Evolutionary conservation across 2,888 invertebrate genomes (phyloP).

Genomic region (Frankliniella fusca): DNA sequence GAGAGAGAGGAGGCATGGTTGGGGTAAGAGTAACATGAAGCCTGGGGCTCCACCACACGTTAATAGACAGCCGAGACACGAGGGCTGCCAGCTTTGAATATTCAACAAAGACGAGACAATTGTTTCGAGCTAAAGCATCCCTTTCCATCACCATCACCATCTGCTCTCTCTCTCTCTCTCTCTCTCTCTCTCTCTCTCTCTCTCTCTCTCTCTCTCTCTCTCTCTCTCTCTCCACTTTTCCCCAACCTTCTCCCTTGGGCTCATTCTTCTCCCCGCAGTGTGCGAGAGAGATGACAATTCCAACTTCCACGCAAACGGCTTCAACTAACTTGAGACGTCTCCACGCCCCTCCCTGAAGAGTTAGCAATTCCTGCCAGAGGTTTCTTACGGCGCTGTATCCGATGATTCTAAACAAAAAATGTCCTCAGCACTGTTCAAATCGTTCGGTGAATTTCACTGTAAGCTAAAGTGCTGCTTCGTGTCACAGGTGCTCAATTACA

Average conservation of each 20-base stretch:
- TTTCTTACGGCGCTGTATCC: no score
- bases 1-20: no score
- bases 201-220: conserved; percentile 1
- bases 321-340: no score
- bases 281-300: no score
- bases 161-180: neutral
- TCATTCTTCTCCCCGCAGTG: neutral
- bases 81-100: neutral
- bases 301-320: no score
- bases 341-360: no score
- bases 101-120: conserved; percentile 18
- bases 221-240: neutral
- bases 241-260: neutral
- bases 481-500: no score
- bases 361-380: no score
- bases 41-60: neutral
- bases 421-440: no score
- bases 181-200: neutral
- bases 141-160: neutral
- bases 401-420: no score
- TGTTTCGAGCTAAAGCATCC: neutral
- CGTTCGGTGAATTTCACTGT: no score
- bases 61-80: neutral
- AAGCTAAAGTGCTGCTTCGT: no score
- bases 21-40: neutral